Conservation (phyloP, 1,140 invertebrate genomes). For the Solenopsis fugax region DNA sequence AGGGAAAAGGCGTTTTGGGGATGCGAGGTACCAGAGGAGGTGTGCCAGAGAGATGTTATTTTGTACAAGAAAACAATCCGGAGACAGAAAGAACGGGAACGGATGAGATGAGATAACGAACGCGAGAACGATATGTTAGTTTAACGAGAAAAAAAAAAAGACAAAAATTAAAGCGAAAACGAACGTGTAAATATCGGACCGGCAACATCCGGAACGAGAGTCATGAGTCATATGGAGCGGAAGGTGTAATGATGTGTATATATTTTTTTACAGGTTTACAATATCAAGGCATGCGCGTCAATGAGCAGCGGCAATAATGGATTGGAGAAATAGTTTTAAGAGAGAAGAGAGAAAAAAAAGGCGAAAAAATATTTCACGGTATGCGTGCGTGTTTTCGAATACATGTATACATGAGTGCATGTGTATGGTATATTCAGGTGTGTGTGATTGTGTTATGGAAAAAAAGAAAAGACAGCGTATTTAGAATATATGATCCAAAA, state of each 20-base stretch:
- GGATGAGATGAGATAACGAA: slow-evolving; percentile 58
- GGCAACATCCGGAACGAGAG: slow-evolving; percentile 60
- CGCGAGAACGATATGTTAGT: background rate
- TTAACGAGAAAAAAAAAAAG: slow-evolving; percentile 14
- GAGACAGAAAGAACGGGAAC: slow-evolving; percentile 64
- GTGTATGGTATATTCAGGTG: slow-evolving; percentile 63
- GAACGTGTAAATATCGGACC: slow-evolving; percentile 43
- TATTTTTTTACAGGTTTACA: slow-evolving; percentile 64
- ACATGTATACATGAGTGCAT: slow-evolving; percentile 23
- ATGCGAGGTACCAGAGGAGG: slow-evolving; percentile 73
- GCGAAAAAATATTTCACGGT: slow-evolving; percentile 71
- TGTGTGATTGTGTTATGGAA: slow-evolving; percentile 68
- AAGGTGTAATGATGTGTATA: slow-evolving; percentile 24
- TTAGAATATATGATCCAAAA: slow-evolving; percentile 71
- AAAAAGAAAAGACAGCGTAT: slow-evolving; percentile 75
- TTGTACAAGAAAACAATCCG: slow-evolving; percentile 52
- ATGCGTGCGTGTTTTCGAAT: slow-evolving; percentile 48
- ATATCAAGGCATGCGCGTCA: slow-evolving; percentile 65
- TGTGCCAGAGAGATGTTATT: slow-evolving; percentile 66
- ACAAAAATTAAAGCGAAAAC: slow-evolving; percentile 42
- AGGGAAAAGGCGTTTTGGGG: slow-evolving; percentile 81
- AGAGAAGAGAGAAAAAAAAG: slow-evolving; percentile 42
- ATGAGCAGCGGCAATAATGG: slow-evolving; percentile 44
- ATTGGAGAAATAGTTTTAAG: slow-evolving; percentile 42
- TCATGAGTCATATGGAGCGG: slow-evolving; percentile 37